Conservation (phyloP, 2,113 vertebrate species). For the Microcebus griseorufus region DNA sequence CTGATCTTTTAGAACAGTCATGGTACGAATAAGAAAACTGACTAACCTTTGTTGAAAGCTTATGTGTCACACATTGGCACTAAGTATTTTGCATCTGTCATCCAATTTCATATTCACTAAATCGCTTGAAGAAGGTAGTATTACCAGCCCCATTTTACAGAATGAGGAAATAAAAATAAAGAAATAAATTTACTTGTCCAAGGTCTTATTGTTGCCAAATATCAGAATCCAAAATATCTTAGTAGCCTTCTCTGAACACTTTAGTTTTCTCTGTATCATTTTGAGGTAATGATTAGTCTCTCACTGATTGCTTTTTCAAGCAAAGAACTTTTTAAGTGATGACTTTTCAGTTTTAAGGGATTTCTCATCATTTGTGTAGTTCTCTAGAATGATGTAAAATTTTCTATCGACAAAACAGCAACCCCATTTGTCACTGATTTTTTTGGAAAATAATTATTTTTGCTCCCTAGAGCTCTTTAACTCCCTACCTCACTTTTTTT, state of each 20-base stretch:
- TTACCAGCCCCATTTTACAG: not conserved
- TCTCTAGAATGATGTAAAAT: conserved; percentile 26
- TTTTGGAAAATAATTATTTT: conserved; percentile 29
- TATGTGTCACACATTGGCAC: not conserved
- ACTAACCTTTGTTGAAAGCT: not conserved
- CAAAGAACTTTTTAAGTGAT: not conserved
- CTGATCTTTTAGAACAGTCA: not conserved
- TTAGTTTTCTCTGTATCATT: not conserved
- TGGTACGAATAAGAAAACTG: not conserved
- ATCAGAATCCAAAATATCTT: not conserved
- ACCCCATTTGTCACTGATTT: not conserved
- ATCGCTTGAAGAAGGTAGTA: not conserved
- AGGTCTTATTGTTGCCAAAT: not conserved
- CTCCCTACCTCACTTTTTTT: not conserved
- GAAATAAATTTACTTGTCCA: not conserved
- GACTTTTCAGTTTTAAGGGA: not conserved
- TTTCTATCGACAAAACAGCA: conserved; percentile 13
- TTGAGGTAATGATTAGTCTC: conserved; percentile 19
- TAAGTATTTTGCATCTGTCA: not conserved
- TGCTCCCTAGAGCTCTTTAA: not conserved
- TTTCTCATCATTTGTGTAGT: not conserved
- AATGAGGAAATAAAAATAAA: not conserved
- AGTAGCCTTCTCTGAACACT: not conserved
- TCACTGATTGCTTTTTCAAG: conserved; percentile 13
- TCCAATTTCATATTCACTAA: not conserved